phyloP scores from a whole-genome alignment of 2,888 invertebrate species.

The Augiades crinisus region DNA sequence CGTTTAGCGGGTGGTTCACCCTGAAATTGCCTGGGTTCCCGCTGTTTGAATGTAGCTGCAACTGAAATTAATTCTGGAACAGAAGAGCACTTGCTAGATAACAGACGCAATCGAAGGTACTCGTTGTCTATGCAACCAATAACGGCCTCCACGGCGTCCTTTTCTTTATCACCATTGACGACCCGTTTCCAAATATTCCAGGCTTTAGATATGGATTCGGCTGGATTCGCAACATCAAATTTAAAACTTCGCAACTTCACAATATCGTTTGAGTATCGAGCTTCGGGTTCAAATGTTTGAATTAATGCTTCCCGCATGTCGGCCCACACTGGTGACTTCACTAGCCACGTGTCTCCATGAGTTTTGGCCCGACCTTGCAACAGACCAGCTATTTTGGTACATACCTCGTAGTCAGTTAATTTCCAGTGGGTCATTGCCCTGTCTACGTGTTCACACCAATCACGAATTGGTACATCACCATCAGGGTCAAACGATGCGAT shows the following conservation, averaged over 20 bases:
- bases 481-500: conserved; percentile 6
- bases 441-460: conserved; percentile 28
- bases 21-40: background rate
- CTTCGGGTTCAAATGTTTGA: conserved; percentile 30
- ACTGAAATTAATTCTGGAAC: conserved; percentile 21
- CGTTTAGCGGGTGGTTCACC: conserved; percentile 2
- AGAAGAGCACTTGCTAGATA: conserved; percentile 24
- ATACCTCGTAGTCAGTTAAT: conserved; percentile 26
- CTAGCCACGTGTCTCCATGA: conserved; percentile 21
- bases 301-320: conserved; percentile 25
- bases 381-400: conserved; percentile 25
- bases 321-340: conserved; percentile 18
- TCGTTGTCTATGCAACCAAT: conserved; percentile 27
- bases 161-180: conserved; percentile 19
- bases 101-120: conserved; percentile 11
- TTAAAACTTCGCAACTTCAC: conserved; percentile 27
- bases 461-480: conserved; percentile 18
- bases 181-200: conserved; percentile 27
- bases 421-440: conserved; percentile 22
- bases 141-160: conserved; percentile 25
- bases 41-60: background rate
- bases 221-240: conserved; percentile 20
- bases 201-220: conserved; percentile 18
- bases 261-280: conserved; percentile 28
- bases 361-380: conserved; percentile 26